Evolutionary conservation across 2,797 vertebrate genomes (phyloP).

Genomic region (Babyrousa celebensis): DNA sequence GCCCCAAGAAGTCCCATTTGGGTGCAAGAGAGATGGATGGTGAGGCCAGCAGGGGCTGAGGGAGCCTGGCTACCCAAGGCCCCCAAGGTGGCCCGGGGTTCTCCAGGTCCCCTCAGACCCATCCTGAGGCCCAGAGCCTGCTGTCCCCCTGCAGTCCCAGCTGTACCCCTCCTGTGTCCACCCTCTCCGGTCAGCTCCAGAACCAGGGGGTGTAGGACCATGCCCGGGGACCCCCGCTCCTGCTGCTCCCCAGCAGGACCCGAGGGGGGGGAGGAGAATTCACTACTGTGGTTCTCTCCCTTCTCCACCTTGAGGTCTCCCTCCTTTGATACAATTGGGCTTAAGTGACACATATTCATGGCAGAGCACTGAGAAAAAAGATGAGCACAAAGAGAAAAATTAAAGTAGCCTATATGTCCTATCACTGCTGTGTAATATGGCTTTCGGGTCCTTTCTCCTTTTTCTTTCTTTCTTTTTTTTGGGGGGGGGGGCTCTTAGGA

Average conservation of each 20-base stretch:
- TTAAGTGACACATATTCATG: neutral
- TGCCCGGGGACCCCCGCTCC: neutral
- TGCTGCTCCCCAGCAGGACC: neutral
- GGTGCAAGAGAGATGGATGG: constrained; percentile 43
- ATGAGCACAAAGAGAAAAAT: neutral
- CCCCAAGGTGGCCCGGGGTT: neutral
- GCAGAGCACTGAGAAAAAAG: neutral
- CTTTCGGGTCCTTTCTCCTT: neutral
- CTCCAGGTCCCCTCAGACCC: constrained; percentile 50
- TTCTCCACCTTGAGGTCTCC: neutral
- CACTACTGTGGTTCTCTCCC: too few species aligned
- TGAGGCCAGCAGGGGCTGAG: neutral
- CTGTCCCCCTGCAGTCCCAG: neutral
- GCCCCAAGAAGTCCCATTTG: constrained; percentile 47
- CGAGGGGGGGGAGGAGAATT: neutral
- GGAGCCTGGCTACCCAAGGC: neutral
- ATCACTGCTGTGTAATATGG: rapidly evolving
- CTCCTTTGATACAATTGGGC: neutral
- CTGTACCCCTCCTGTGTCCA: rapidly evolving
- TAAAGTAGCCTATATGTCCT: neutral
- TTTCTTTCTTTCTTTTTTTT: too few species aligned
- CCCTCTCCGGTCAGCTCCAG: neutral
- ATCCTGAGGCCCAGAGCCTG: neutral
- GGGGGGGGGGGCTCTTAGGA: too few species aligned
- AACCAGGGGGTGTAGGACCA: rapidly evolving